phyloP scores from a whole-genome alignment of 92 coral and sea anemone genomes.

The Montipora capitata region DNA sequence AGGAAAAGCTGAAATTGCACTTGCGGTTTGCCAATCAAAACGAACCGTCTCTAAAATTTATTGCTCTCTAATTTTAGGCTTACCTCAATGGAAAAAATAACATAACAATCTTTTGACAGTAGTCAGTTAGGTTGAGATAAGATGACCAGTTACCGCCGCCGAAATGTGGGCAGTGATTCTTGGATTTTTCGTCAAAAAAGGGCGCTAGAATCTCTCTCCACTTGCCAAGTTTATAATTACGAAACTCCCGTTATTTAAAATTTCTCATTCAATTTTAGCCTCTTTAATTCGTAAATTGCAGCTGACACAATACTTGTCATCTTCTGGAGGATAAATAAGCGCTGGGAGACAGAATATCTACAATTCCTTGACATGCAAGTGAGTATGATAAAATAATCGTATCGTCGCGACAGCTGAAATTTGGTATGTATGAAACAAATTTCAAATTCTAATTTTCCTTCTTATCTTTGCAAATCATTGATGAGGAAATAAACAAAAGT shows the following conservation, averaged over 20 bases:
- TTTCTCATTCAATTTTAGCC: not conserved
- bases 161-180: not conserved
- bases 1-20: not conserved
- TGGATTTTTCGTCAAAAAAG: not conserved
- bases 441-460: not conserved
- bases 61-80: slow-evolving; percentile 1
- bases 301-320: not conserved
- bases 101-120: not conserved
- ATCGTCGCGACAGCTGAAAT: not conserved
- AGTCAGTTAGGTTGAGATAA: not conserved
- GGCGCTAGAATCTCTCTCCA: too few relatives aligned
- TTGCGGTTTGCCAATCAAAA: not conserved
- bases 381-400: not conserved
- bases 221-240: not conserved
- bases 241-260: not conserved
- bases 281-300: not conserved
- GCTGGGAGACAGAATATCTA: not conserved
- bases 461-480: not conserved
- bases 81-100: not conserved
- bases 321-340: slow-evolving; percentile 6
- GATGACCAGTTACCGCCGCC: too few relatives aligned
- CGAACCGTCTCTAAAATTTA: not conserved
- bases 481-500: not conserved
- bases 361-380: not conserved
- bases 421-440: not conserved